A percentile compares a stretch with the other conserved stretches of the same genome.
phyloP scores from a whole-genome alignment of 2,797 vertebrate species.

The Cercopithecus petaurista region DNA sequence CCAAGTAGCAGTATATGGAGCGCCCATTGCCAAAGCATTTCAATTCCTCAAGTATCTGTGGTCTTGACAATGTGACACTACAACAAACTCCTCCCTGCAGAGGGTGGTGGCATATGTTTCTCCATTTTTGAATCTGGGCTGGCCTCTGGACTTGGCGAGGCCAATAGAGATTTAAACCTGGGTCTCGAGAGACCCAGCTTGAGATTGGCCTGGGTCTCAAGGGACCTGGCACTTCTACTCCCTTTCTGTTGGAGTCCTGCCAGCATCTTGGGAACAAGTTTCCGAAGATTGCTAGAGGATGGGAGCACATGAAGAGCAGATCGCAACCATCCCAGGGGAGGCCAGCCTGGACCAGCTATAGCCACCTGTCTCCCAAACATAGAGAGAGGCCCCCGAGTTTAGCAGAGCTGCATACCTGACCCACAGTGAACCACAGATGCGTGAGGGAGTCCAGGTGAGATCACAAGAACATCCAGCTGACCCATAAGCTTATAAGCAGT shows the following conservation, averaged over 20 bases:
- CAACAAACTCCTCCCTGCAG: background rate
- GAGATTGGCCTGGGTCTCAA: background rate
- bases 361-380: background rate
- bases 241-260: background rate
- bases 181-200: background rate
- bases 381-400: rapidly evolving
- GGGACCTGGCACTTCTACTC: background rate
- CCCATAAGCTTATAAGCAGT: background rate
- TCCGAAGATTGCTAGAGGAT: background rate
- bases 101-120: background rate
- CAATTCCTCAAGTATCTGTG: background rate
- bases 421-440: background rate
- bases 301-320: background rate
- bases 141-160: background rate
- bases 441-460: background rate
- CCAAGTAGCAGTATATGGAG: background rate
- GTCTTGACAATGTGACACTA: background rate
- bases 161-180: background rate
- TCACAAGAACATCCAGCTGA: background rate
- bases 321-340: background rate
- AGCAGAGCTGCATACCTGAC: background rate
- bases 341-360: background rate
- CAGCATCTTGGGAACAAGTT: background rate
- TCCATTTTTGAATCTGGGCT: background rate
- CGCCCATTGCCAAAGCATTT: background rate